phyloP scores from a whole-genome alignment of 2,113 vertebrate species.

The Mormyrus lacerda region DNA sequence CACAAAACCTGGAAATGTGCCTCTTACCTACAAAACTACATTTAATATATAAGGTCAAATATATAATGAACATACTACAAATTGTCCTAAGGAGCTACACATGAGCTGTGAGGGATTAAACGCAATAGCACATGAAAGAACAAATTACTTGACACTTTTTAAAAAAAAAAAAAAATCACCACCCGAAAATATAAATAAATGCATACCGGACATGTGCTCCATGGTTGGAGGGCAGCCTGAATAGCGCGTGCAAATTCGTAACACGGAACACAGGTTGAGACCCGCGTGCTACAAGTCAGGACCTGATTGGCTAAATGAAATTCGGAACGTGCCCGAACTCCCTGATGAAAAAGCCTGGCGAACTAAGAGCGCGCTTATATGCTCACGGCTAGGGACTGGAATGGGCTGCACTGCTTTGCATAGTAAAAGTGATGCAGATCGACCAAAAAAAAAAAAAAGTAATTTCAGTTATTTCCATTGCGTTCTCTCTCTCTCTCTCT shows the following conservation, averaged over 20 bases:
- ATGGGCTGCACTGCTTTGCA: constrained; percentile 58
- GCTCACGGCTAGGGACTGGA: background rate
- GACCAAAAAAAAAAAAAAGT: constrained; percentile 13
- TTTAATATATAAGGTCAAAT: background rate
- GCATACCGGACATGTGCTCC: background rate
- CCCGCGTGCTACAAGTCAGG: background rate
- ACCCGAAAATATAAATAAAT: background rate
- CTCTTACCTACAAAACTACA: background rate
- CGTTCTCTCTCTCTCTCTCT: background rate
- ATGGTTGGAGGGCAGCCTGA: background rate
- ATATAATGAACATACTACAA: background rate
- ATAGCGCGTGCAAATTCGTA: background rate
- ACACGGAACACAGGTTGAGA: background rate
- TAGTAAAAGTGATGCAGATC: constrained; percentile 58
- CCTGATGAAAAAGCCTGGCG: background rate
- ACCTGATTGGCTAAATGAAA: background rate
- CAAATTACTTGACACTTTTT: background rate
- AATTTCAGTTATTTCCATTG: constrained; percentile 25
- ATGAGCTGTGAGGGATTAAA: background rate
- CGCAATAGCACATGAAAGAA: background rate
- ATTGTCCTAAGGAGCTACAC: background rate
- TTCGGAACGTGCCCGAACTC: background rate
- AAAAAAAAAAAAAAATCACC: background rate
- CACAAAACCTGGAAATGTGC: background rate
- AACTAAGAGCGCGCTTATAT: background rate